phyloP scores from a whole-genome alignment of 2,888 invertebrate genomes.

The Tridacna gigas region DNA sequence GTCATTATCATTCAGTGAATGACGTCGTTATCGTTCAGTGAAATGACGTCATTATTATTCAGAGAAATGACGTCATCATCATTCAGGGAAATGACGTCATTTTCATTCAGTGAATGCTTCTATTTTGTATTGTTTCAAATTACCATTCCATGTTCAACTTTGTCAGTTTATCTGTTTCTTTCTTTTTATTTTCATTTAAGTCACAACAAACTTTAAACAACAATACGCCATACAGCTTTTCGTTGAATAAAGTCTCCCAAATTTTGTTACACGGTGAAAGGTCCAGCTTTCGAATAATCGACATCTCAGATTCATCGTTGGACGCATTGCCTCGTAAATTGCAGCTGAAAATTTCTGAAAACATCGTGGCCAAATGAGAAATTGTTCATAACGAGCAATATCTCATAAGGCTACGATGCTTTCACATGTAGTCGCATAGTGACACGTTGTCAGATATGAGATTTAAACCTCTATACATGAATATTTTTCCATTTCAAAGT shows the following conservation, averaged over 20 bases:
- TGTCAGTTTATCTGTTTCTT: neutral
- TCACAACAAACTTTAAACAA: neutral
- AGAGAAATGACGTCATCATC: too few species aligned
- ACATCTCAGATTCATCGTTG: too few species aligned
- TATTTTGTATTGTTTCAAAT: slow-evolving; percentile 1
- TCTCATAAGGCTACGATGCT: neutral
- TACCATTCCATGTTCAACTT: neutral
- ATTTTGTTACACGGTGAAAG: neutral
- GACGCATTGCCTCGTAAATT: neutral
- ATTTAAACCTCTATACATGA: too few species aligned
- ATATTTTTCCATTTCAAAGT: too few species aligned
- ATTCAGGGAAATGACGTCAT: too few species aligned
- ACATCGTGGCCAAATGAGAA: neutral
- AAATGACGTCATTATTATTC: too few species aligned
- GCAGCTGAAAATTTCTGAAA: neutral
- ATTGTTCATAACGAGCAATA: neutral
- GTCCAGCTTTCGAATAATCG: neutral
- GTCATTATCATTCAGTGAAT: too few species aligned
- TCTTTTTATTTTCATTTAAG: neutral
- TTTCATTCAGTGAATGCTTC: too few species aligned
- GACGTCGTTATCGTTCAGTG: too few species aligned
- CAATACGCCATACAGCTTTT: neutral
- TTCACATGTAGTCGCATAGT: neutral
- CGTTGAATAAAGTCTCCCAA: neutral
- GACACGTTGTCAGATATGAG: too few species aligned